These are phyloP conservation scores for Jordanella pulchra DNA, from an alignment of 2,797 vertebrate species.

Conservation along the genomic window DNA sequence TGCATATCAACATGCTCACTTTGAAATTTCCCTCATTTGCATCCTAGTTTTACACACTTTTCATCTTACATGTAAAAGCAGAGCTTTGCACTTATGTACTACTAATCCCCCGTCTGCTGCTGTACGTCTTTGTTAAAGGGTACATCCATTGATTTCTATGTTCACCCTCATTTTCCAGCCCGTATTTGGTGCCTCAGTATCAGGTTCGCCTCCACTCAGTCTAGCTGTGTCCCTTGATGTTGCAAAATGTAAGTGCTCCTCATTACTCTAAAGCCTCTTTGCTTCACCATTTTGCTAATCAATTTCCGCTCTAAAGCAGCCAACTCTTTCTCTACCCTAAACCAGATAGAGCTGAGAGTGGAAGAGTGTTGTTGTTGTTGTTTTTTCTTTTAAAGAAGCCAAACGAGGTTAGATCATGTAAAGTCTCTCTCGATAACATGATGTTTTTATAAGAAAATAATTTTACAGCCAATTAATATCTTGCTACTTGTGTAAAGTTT, in stretches of 20 bases:
- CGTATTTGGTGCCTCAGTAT: slow-evolving; percentile 14
- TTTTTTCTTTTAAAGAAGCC: slow-evolving; percentile 13
- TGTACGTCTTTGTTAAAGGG: slow-evolving; percentile 34
- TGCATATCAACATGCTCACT: background rate
- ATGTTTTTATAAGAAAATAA: slow-evolving; percentile 15
- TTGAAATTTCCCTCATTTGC: slow-evolving; percentile 7
- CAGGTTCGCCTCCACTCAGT: slow-evolving; percentile 40
- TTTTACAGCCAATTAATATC: slow-evolving; percentile 21
- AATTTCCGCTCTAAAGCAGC: slow-evolving; percentile 31
- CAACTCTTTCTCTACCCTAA: slow-evolving; percentile 19
- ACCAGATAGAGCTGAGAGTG: background rate
- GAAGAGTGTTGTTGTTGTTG: background rate
- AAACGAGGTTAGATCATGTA: background rate
- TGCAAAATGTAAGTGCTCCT: slow-evolving; percentile 47
- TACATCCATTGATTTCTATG: slow-evolving; percentile 40
- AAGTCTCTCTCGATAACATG: background rate
- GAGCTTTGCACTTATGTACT: slow-evolving; percentile 10
- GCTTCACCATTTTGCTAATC: slow-evolving; percentile 28
- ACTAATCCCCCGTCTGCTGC: slow-evolving; percentile 10
- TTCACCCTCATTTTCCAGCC: slow-evolving; percentile 30
- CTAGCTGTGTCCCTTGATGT: slow-evolving; percentile 20
- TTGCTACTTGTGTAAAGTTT: slow-evolving; percentile 29
- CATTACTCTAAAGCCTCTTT: slow-evolving; percentile 26
- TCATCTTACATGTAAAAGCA: slow-evolving; percentile 11
- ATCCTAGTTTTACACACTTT: slow-evolving; percentile 1